Evolutionary conservation across 2,113 vertebrate genomes (phyloP).

Genomic region (Corythornis vintsioides): DNA sequence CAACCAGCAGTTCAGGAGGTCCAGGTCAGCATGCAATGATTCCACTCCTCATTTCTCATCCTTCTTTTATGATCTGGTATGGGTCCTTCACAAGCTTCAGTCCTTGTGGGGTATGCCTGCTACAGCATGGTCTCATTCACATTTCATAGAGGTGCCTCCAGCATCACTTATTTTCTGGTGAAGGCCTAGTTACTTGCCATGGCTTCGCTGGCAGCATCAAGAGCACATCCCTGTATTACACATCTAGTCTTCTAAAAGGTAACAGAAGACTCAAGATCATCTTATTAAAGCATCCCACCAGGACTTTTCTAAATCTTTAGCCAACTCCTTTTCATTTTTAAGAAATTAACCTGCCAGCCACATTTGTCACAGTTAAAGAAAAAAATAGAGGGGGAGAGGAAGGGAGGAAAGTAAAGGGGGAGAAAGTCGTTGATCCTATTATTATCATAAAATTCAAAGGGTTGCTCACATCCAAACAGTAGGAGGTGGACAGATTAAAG

Average conservation of each 20-base stretch:
- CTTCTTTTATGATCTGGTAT: background rate
- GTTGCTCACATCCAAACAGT: slow-evolving; percentile 28
- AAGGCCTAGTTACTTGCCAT: background rate
- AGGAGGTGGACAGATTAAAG: slow-evolving; percentile 41
- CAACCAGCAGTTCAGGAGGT: background rate
- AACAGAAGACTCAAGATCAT: background rate
- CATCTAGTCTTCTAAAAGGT: background rate
- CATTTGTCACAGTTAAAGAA: background rate
- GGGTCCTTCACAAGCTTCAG: background rate
- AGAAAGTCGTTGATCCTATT: background rate
- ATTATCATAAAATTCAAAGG: slow-evolving; percentile 43
- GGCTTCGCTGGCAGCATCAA: background rate
- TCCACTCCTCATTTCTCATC: background rate
- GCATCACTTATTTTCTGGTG: background rate
- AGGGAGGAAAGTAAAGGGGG: background rate
- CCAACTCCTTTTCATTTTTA: slow-evolving; percentile 15
- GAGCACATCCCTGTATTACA: background rate
- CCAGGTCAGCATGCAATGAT: background rate
- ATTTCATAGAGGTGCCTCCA: background rate
- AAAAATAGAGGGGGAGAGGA: background rate
- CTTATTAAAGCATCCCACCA: background rate
- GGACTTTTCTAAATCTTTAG: background rate
- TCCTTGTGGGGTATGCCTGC: background rate
- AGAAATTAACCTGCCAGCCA: slow-evolving; percentile 11
- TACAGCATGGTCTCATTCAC: background rate